Evolutionary conservation across 2,888 invertebrate species (phyloP).

Genomic region (Phengaris alcon): DNA sequence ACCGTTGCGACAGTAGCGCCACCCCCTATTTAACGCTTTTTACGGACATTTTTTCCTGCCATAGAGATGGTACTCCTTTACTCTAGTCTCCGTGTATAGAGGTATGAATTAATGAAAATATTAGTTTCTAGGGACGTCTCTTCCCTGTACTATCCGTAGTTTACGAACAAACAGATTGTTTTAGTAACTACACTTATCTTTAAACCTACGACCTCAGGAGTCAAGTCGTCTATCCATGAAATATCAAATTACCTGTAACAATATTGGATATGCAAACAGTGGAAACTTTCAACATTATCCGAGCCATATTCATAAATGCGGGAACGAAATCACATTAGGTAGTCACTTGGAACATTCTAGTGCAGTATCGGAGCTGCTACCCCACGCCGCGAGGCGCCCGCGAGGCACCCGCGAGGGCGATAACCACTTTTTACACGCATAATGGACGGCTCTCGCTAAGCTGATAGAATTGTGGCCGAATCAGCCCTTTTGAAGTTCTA

Average conservation of each 20-base stretch:
- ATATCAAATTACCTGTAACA: neutral
- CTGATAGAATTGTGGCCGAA: conserved; percentile 78
- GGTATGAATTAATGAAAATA: no score
- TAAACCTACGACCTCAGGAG: neutral
- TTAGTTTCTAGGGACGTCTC: no score
- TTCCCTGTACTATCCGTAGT: no score
- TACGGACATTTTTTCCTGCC: no score
- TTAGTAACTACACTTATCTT: no score
- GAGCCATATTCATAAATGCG: neutral
- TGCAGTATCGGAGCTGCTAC: conserved; percentile 32
- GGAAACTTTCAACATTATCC: neutral
- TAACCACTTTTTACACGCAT: conserved; percentile 78
- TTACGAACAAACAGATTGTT: no score
- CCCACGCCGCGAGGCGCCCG: conserved; percentile 31
- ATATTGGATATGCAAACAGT: neutral
- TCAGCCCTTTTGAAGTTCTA: conserved; percentile 78
- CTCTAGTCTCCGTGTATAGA: no score
- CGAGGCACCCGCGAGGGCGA: conserved; percentile 52
- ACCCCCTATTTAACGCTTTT: no score
- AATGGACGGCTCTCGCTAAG: conserved; percentile 74
- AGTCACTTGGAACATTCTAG: conserved; percentile 29
- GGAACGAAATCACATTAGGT: conserved; percentile 17
- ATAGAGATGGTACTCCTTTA: no score
- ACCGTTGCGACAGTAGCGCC: no score
- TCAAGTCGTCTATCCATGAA: neutral